Percentiles rank a stretch among this genome's conserved stretches.
Evolutionary conservation across 2,888 invertebrate species (phyloP).

Genomic region (Drosophila parthenogenetica): DNA sequence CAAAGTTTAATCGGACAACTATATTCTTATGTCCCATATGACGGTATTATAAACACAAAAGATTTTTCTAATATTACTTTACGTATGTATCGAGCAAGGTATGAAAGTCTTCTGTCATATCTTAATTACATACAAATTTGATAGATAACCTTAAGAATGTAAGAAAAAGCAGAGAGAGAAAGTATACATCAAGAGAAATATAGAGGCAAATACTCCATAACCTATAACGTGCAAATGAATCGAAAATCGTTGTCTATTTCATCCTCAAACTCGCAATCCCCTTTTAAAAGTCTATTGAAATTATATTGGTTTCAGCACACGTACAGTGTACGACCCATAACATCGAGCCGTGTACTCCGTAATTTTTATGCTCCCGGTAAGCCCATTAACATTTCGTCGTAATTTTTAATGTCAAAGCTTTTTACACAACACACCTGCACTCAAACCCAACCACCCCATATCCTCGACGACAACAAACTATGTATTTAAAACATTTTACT

Average conservation of each 20-base stretch:
- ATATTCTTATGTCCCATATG: too few relatives aligned
- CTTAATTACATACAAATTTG: too few relatives aligned
- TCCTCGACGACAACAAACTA: conserved; percentile 60
- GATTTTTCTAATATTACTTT: too few relatives aligned
- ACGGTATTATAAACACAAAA: too few relatives aligned
- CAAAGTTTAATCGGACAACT: too few relatives aligned
- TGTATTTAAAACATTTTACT: conserved; percentile 70
- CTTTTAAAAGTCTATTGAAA: conserved; percentile 12
- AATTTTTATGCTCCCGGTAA: conserved; percentile 55
- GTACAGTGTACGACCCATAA: background rate
- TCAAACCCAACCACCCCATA: background rate
- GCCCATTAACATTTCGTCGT: conserved; percentile 67
- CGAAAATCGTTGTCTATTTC: too few relatives aligned
- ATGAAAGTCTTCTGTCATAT: too few relatives aligned
- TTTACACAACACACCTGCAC: conserved; percentile 46
- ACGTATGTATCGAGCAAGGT: too few relatives aligned
- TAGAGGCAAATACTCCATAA: background rate
- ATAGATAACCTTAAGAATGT: conserved; percentile 5
- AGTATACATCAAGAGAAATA: background rate
- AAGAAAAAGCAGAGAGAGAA: conserved; percentile 7
- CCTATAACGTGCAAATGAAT: too few relatives aligned
- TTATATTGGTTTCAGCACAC: conserved; percentile 9
- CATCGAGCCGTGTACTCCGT: background rate
- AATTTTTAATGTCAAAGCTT: conserved; percentile 67
- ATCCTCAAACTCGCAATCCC: background rate